Percentiles rank a stretch among this genome's conserved stretches.
Conservation (phyloP, 2,888 invertebrate species). For the Agapetus fuscipes region DNA sequence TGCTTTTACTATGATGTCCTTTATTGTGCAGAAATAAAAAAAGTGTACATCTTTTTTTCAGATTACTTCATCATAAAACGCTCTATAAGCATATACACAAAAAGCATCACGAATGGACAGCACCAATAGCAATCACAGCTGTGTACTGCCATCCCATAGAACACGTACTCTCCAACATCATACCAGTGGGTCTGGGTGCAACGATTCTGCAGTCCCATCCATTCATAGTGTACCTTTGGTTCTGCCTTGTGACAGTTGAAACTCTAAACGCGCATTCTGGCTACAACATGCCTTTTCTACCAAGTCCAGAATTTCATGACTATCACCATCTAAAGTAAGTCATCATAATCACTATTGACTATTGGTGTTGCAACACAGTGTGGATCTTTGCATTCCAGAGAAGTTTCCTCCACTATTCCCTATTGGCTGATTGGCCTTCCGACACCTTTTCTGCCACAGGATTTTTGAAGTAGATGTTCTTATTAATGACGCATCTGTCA, state of each 20-base stretch:
- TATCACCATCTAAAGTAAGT: constrained; percentile 79
- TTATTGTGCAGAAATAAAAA: too few species aligned
- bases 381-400: too few species aligned
- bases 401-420: too few species aligned
- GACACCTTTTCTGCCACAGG: too few species aligned
- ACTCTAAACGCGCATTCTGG: constrained; percentile 78
- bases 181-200: constrained; percentile 68
- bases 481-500: too few species aligned
- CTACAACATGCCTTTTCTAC: constrained; percentile 77
- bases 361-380: too few species aligned
- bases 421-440: too few species aligned
- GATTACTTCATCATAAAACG: constrained; percentile 61
- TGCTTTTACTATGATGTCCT: too few species aligned
- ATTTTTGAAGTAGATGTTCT: too few species aligned
- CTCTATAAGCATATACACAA: constrained; percentile 78
- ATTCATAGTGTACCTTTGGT: constrained; percentile 70
- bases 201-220: constrained; percentile 65
- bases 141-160: constrained; percentile 70
- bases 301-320: constrained; percentile 79
- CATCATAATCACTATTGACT: too few species aligned
- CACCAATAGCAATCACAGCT: constrained; percentile 74
- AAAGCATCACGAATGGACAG: constrained; percentile 81
- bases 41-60: too few species aligned
- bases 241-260: constrained; percentile 63
- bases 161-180: constrained; percentile 65